Evolutionary conservation across 2,888 invertebrate species (phyloP).

Genomic region (Eristalis arbustorum): DNA sequence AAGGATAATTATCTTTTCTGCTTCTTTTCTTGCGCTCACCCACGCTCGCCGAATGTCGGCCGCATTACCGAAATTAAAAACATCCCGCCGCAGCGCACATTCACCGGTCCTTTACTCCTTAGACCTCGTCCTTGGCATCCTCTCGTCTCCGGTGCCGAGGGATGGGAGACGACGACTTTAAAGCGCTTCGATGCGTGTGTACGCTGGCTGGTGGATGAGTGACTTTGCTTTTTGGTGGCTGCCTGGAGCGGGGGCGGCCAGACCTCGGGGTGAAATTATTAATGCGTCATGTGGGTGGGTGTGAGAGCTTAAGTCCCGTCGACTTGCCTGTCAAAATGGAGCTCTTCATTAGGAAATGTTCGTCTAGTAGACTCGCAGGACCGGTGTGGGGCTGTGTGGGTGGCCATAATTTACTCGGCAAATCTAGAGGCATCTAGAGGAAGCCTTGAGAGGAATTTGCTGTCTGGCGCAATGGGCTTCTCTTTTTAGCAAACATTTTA

Average conservation of each 20-base stretch:
- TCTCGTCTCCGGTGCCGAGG: conserved; percentile 28
- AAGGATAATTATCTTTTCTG: conserved; percentile 63
- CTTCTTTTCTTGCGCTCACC: background rate
- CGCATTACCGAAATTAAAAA: conserved; percentile 68
- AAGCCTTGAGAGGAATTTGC: too few species aligned
- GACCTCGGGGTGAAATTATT: conserved; percentile 1
- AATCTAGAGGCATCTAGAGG: too few species aligned
- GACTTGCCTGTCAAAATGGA: conserved; percentile 3
- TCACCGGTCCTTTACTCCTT: background rate
- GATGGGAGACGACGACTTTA: conserved; percentile 60
- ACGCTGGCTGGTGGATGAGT: background rate
- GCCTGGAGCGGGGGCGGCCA: too few species aligned
- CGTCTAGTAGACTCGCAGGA: background rate
- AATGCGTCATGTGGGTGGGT: conserved; percentile 18
- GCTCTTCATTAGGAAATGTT: conserved; percentile 13
- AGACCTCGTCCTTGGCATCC: background rate
- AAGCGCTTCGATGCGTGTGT: conserved; percentile 37
- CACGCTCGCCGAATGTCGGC: background rate
- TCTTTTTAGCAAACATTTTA: too few species aligned
- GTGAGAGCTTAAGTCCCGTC: background rate
- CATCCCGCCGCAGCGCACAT: conserved; percentile 40
- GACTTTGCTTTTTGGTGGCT: conserved; percentile 3
- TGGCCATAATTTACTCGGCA: background rate
- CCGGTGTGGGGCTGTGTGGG: background rate
- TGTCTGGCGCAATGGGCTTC: too few species aligned